These are phyloP conservation scores for Euura lappo DNA, from an alignment of 1,140 invertebrate species.

Conservation along the genomic window DNA sequence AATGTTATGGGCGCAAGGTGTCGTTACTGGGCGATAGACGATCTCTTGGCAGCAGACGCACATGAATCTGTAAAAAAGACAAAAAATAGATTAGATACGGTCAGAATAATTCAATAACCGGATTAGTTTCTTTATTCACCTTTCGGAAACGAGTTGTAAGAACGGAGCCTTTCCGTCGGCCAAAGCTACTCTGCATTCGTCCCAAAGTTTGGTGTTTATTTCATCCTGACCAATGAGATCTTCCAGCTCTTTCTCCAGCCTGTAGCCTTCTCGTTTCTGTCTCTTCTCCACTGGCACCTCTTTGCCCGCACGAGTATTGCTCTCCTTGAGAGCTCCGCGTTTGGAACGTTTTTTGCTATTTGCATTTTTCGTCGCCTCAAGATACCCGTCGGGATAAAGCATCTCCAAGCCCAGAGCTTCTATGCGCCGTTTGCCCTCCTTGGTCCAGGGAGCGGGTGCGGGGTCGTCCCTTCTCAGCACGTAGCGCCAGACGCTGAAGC, in stretches of 20 bases:
- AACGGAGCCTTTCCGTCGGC: slow-evolving; percentile 56
- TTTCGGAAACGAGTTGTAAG: slow-evolving; percentile 40
- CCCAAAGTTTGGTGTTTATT: slow-evolving; percentile 73
- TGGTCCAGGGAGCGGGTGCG: slow-evolving; percentile 83
- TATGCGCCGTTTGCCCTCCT: slow-evolving; percentile 67
- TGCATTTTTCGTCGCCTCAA: slow-evolving; percentile 68
- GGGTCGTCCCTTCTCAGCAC: slow-evolving; percentile 81
- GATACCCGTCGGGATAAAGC: slow-evolving; percentile 76
- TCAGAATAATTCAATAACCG: slow-evolving; percentile 22
- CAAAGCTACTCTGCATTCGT: slow-evolving; percentile 60
- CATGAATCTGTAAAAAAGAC: slow-evolving; percentile 65
- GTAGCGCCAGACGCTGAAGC: slow-evolving; percentile 85
- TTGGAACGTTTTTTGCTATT: slow-evolving; percentile 49
- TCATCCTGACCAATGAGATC: slow-evolving; percentile 67
- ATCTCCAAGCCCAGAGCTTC: slow-evolving; percentile 41
- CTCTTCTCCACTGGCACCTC: slow-evolving; percentile 42
- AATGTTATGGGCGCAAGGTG: slow-evolving; percentile 78
- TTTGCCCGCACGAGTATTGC: slow-evolving; percentile 31
- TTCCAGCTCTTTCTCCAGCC: slow-evolving; percentile 58
- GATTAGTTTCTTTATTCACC: slow-evolving; percentile 48
- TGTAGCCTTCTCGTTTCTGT: slow-evolving; percentile 56
- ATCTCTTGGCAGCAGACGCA: slow-evolving; percentile 85
- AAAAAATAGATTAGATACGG: slow-evolving; percentile 18
- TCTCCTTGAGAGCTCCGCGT: slow-evolving; percentile 31
- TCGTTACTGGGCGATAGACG: slow-evolving; percentile 76